Base-by-base conservation (phyloP, 1,140 invertebrate species). In the Caerostris darwini region DNA sequence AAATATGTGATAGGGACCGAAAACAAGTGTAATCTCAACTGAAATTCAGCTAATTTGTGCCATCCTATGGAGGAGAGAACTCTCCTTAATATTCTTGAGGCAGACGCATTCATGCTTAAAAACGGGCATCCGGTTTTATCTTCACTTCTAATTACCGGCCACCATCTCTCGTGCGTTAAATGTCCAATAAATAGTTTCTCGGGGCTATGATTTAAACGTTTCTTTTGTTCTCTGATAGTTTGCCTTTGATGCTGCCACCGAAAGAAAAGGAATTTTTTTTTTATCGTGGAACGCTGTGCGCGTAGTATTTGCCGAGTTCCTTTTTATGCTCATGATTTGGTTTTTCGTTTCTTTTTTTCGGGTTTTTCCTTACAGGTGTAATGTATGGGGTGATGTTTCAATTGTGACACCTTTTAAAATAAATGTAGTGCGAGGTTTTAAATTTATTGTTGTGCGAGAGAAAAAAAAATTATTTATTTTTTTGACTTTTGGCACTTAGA, bases 191-290 rank as follows among this genome's bases (percentile, higher is more conserved):
- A 77, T 77, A 77, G 19, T 77, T 77, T 53, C 71, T 77, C 34
- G 34, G 53, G 50, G 71, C 71, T 10, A 50, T 12, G 71, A 50
- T 77, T 77, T 77, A 77, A 77, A 77, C 34, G 71, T 77, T n/a
- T 77, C 71, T 77, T 77, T 77, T 77, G 71, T 77, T 77, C 71
- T 8, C 71, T 8, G 10, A 77, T 77, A 53, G 71, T 53, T 77
- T 77, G 12, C 7, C 19, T 3, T 50, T 5, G 10, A 77, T 77
- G 71, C 71, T 50, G 8, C 8, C 8, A 53, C 34, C 71, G 17
- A 77, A 77, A 77, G 53, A 12, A 50, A 77, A 77, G 34, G 53
- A 10, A 77, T 64, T 5, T 5, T 64, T 61, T 61, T 64, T 64
- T 64, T 64, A 14, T 12, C 59, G 34, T 34, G 0, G 34, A 34